Percentiles rank a stretch among this genome's conserved stretches.
Conservation (phyloP, 2,888 invertebrate genomes). For the Leistus spinibarbis region DNA sequence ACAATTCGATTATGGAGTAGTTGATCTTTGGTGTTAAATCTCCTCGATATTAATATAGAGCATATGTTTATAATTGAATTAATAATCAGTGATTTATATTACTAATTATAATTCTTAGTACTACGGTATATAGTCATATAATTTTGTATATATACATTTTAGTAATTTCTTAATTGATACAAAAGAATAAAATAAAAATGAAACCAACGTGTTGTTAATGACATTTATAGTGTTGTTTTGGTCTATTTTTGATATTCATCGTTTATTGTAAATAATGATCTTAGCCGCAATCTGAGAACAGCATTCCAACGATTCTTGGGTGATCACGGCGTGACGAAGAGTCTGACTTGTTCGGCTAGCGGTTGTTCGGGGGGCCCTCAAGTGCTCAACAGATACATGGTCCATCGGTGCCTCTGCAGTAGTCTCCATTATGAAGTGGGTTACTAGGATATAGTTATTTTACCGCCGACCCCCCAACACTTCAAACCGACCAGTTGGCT, state of each 20-base stretch:
- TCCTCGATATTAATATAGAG: no score
- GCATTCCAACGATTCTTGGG: conserved; percentile 3
- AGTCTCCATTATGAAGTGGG: conserved; percentile 1
- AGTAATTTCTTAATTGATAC: conserved; percentile 3
- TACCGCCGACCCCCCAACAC: background rate
- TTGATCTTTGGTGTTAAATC: no score
- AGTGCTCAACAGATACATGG: background rate
- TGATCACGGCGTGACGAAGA: background rate
- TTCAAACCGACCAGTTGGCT: background rate
- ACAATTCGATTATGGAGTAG: no score
- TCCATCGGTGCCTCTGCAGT: background rate
- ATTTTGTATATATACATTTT: background rate
- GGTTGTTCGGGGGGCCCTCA: conserved; percentile 8
- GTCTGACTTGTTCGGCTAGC: conserved; percentile 1
- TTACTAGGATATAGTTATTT: conserved; percentile 2
- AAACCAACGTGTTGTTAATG: background rate
- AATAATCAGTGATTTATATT: background rate
- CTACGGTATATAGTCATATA: background rate
- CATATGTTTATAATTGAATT: no score
- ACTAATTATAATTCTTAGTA: background rate
- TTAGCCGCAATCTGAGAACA: background rate
- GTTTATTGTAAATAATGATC: background rate
- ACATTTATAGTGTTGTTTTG: background rate
- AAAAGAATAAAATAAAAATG: conserved; percentile 1
- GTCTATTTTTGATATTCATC: background rate